Conservation (phyloP, 1,140 invertebrate genomes). For the Drosophila quadrilineata region DNA sequence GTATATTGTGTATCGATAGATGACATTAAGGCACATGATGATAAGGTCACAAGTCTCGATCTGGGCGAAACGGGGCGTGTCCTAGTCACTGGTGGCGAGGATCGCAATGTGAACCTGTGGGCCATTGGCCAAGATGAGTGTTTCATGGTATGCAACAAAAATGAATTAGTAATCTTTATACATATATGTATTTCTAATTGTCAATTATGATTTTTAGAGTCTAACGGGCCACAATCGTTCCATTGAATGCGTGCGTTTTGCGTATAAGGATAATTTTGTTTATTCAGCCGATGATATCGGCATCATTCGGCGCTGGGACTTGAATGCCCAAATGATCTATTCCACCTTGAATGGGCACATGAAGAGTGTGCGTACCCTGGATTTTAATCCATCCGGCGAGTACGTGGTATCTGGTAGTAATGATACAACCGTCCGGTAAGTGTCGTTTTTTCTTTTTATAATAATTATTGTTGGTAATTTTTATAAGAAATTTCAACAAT, state of each 20-base stretch:
- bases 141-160: constrained; percentile 96
- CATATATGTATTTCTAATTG: constrained; percentile 5
- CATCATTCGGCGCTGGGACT: constrained; percentile 97
- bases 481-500: no score
- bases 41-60: constrained; percentile 92
- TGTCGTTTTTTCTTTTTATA: background rate
- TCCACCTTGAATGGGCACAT: constrained; percentile 96
- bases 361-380: constrained; percentile 93
- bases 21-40: constrained; percentile 92
- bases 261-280: constrained; percentile 96
- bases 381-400: constrained; percentile 98
- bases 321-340: constrained; percentile 95
- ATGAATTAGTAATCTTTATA: background rate
- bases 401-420: constrained; percentile 95
- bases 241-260: constrained; percentile 97
- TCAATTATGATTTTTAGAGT: constrained; percentile 38
- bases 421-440: constrained; percentile 91
- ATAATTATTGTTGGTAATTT: no score
- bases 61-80: constrained; percentile 95
- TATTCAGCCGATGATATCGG: constrained; percentile 97
- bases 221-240: constrained; percentile 95
- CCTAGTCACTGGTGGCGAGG: constrained; percentile 97
- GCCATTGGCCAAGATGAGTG: constrained; percentile 97
- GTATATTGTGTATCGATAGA: no score
- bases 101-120: constrained; percentile 99